These are phyloP conservation scores for pig (Sus scrofa) DNA, from an alignment of 2,113 vertebrate species.

Conservation along the genomic window T2T-Sscrofa CM000818.6:37017001-37017500, in stretches of 20 bases:
- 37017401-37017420: too few species aligned
- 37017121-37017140: too few species aligned
- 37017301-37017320: background rate
- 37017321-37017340: background rate
- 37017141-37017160: background rate
- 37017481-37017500: too few species aligned
- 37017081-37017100: background rate
- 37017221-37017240: background rate
- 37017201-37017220: background rate
- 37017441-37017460: too few species aligned
- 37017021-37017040: background rate
- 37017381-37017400: too few species aligned
- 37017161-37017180: background rate
- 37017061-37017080: background rate
- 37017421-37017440: too few species aligned
- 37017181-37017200: background rate
- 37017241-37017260: background rate
- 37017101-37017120: background rate
- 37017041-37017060: background rate
- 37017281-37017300: background rate
- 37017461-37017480: too few species aligned
- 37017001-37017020: background rate
- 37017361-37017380: too few species aligned
- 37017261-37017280: background rate
- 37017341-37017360: too few species aligned